Conservation (phyloP, 2,113 vertebrate genomes). For the Neotragus pygmaeus region DNA sequence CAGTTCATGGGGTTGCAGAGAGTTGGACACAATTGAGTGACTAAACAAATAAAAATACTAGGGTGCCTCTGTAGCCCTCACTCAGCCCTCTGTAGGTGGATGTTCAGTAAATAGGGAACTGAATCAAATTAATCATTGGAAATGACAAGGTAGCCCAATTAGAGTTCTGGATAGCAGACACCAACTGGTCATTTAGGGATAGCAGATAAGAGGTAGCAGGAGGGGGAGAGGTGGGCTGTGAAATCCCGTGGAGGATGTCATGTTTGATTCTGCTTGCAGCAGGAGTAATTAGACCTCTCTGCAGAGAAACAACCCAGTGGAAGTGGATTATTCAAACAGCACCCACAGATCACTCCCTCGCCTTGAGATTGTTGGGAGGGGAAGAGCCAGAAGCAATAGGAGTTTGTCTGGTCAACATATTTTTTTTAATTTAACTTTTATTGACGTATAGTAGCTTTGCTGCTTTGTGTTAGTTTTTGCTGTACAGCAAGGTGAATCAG, state of each 20-base stretch:
- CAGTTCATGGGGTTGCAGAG: not conserved
- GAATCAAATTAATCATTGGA: not conserved
- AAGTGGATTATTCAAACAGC: not conserved
- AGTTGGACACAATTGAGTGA: not conserved
- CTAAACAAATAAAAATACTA: not conserved
- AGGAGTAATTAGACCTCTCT: not conserved
- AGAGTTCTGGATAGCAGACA: not conserved
- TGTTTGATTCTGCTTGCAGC: not conserved
- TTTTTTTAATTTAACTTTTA: not conserved
- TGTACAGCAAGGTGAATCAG: not conserved
- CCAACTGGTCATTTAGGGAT: not conserved
- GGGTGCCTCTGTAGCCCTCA: not conserved
- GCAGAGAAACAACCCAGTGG: not conserved
- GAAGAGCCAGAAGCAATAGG: not conserved
- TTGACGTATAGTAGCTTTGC: not conserved
- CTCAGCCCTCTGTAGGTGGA: not conserved
- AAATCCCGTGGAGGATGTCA: not conserved
- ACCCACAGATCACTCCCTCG: not conserved
- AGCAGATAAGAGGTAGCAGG: not conserved
- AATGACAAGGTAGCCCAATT: fast-evolving
- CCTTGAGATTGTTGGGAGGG: not conserved
- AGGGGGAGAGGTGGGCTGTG: fast-evolving
- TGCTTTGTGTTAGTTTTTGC: not conserved
- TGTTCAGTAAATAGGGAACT: not conserved
- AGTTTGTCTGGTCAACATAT: not conserved